These are phyloP conservation scores for Phaethornis superciliosus DNA, from an alignment of 2,113 vertebrate species.

Conservation along the genomic window DNA sequence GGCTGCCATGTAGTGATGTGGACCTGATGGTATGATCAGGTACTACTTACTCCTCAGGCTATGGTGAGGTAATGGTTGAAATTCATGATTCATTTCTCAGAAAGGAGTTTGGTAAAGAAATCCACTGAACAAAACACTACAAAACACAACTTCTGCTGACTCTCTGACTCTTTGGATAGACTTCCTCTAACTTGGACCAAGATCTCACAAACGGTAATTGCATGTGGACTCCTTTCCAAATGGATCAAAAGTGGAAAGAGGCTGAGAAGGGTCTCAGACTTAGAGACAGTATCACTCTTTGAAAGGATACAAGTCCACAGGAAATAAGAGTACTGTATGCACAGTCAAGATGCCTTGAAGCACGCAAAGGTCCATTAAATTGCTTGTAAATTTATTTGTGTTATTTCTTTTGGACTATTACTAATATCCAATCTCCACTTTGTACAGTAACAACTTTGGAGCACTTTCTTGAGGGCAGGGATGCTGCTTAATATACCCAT, in stretches of 20 bases:
- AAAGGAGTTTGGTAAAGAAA: not conserved
- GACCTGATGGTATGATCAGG: not conserved
- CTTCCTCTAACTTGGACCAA: not conserved
- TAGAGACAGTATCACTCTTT: not conserved
- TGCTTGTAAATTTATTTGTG: not conserved
- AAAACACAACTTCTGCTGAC: not conserved
- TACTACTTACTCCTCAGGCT: not conserved
- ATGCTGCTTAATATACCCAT: not conserved
- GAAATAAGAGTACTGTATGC: no score
- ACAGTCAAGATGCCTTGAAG: not conserved
- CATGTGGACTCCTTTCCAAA: not conserved
- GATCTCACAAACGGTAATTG: not conserved
- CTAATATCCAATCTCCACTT: not conserved
- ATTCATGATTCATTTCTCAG: not conserved
- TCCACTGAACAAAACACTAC: not conserved
- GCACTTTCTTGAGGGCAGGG: not conserved
- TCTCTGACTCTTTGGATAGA: not conserved
- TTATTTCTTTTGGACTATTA: not conserved
- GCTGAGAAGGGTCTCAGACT: not conserved
- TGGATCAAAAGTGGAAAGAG: not conserved
- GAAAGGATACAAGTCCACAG: not conserved
- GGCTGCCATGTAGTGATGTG: not conserved
- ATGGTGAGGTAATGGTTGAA: constrained; percentile 11
- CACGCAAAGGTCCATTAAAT: not conserved
- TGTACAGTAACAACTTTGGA: not conserved